Evolutionary conservation across 2,888 invertebrate genomes (phyloP), one percentile per base, ranked within the genome.

Genomic region (Cephalotes varians): DNA sequence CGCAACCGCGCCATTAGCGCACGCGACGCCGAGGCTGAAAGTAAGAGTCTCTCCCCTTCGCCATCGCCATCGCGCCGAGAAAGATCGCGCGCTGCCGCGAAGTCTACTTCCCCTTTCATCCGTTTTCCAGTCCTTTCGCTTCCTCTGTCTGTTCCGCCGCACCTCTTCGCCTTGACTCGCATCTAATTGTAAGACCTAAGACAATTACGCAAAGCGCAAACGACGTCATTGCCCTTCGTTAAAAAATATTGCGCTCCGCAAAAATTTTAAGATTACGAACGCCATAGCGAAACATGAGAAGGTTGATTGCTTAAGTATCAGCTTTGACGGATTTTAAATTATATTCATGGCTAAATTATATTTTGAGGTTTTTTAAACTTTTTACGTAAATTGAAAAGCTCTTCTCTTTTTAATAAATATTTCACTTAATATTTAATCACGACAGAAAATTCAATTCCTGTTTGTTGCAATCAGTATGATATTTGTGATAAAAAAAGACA

Each of bases 21-120:
- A 93, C 91, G 93, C 92, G 92, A 92, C 91, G 90, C 83, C 90
- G 88, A 88, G 88, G 88, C 89, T 91, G 93, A 93, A 93, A 94
- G 93, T 93, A 93, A 94, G 92, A 93, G 93, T 92, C 86, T 92
- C 86, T 86, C 88, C 89, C 88, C 86, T 87, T 90, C 83, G 87
- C 85, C 79, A 73, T 81, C 72, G 60, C 25, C 51, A 28, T 69
- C 51, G 44, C 76, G 25, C 56, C 83, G 83, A 82, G 76, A 80
- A 84, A 79, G 84, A 86, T 83, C 86, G 73, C 86, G 69, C 71
- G 49, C 47, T 65, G 58, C 73, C 74, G 72, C 67, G 49, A 65
- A 81, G 54, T 28, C 71, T 25, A 79, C 62, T 62, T 79, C 71
- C 71, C 60, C 79, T 74, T 81, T 82, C 82, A 56, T 74, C 44